Percentiles rank a stretch among this genome's conserved stretches.
These are phyloP conservation scores for Echinarachnius parma DNA, from an alignment of 53 echinoderm and acorn worm species.

Conservation along the genomic window DNA sequence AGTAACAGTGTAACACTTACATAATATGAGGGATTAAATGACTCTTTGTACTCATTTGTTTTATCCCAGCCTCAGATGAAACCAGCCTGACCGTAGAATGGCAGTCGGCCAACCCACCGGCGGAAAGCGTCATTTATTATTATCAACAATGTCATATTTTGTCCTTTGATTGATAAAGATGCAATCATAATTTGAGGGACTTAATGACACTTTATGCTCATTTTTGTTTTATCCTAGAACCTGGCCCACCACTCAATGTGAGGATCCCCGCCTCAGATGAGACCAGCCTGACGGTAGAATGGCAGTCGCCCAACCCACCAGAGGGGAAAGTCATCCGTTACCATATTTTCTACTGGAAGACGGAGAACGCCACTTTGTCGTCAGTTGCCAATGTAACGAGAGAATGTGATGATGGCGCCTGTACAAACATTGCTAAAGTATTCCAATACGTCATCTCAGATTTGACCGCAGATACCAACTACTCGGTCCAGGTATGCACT, in stretches of 20 bases:
- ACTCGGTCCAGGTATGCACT: conserved; percentile 22
- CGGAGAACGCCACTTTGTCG: background rate
- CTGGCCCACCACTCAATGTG: conserved; percentile 26
- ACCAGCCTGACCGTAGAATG: too few species aligned
- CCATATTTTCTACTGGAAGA: conserved; percentile 42
- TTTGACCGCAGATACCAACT: conserved; percentile 8
- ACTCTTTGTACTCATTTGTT: too few species aligned
- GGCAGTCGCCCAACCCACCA: conserved; percentile 65
- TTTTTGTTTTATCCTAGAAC: too few species aligned
- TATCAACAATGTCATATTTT: too few species aligned
- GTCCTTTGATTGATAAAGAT: too few species aligned
- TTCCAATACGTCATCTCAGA: background rate
- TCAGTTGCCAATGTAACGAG: background rate
- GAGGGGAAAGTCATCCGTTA: conserved; percentile 64
- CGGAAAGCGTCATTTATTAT: too few species aligned
- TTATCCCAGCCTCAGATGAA: too few species aligned
- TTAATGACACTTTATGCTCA: too few species aligned
- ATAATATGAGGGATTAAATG: too few species aligned
- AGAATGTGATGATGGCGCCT: background rate
- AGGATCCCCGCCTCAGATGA: conserved; percentile 24
- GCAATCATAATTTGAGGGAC: too few species aligned
- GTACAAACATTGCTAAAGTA: background rate
- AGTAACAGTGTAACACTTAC: too few species aligned
- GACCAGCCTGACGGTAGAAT: conserved; percentile 53
- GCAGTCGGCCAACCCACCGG: too few species aligned